A percentile compares a stretch with the other conserved stretches of the same genome.
phyloP scores from a whole-genome alignment of 2,797 vertebrate genomes.

The Periparus ater region DNA sequence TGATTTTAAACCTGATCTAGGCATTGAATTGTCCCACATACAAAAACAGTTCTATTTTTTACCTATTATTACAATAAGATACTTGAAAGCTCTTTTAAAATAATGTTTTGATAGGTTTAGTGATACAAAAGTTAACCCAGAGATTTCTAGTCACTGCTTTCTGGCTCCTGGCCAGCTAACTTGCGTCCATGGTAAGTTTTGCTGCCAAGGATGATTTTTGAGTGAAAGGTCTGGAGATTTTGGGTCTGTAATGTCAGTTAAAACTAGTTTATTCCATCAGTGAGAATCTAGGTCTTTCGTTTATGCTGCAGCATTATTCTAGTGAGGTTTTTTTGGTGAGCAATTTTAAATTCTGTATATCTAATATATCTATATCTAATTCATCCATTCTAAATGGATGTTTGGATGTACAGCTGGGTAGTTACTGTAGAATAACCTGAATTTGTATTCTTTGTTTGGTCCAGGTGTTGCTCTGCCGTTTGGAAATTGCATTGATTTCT shows the following conservation, averaged over 20 bases:
- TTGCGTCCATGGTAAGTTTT: not conserved
- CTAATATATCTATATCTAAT: too few relatives aligned
- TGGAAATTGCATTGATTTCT: slow-evolving; percentile 19
- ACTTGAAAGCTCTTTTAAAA: not conserved
- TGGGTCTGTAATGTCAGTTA: not conserved
- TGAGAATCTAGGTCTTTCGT: not conserved
- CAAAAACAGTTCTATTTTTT: not conserved
- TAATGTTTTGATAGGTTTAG: not conserved
- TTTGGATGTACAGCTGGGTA: not conserved
- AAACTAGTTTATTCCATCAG: not conserved
- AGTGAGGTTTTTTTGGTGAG: not conserved
- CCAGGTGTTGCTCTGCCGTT: slow-evolving; percentile 2
- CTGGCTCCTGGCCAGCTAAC: not conserved
- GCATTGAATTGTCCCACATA: not conserved
- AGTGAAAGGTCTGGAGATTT: not conserved
- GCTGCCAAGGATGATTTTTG: not conserved
- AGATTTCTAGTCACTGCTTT: not conserved
- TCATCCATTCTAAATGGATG: not conserved
- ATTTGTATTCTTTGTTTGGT: not conserved
- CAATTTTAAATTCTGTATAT: not conserved
- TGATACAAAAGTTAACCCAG: not conserved
- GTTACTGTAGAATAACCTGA: not conserved
- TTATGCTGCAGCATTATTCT: not conserved
- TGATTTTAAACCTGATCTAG: not conserved
- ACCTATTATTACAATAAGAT: not conserved